Base-by-base conservation (phyloP, 2,888 invertebrate genomes). In the Caradrina kadenii region DNA sequence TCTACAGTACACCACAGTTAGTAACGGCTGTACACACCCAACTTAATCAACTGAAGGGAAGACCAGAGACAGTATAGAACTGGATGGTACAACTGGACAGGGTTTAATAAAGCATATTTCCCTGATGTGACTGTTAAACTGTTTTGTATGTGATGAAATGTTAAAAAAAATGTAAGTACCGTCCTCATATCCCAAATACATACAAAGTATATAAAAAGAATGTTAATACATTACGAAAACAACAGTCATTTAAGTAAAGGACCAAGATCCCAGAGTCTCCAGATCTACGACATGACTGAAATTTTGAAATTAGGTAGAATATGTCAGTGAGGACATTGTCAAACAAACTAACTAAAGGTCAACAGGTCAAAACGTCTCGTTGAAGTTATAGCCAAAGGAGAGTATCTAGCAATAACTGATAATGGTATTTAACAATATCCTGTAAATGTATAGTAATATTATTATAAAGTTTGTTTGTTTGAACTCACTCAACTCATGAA, bases 121-220 rank as follows among this genome's bases (percentile, higher is more conserved):
- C 22, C 11, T 26, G 50, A 60, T 50, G 4, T 11, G 21, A 39
- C 35, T 50, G 21, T 15, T 26, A 68, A 74, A 52, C 49, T n/a
- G 0, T 1, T 17, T 2, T n/a, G 35, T 48, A 22, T 54, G 49
- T 68, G 50, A 69, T 53, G 53, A 70, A 65, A 63, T 61, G 49
- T 50, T 1, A 6, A 54, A 73, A 65, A 59, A 74, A 73, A 42
- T 26, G 1, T 76, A 71, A 63, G 48, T 15, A 42, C 56, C 42
- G 61, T 19, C 66, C 72, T 62, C 72, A 0, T 79, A 35, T 48
- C 70, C 75, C 55, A 71, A 71, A 78, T 67, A 67, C 78, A 78
- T 75, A 63, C 17, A 48, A 15, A 70, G 67, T 35, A 53, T 31
- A 61, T 50, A 63, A 76, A 76, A 70, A 62, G 31, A 70, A 61